Evolutionary conservation across 2,797 vertebrate species (phyloP).

Genomic region (Ptychadena robeensis): DNA sequence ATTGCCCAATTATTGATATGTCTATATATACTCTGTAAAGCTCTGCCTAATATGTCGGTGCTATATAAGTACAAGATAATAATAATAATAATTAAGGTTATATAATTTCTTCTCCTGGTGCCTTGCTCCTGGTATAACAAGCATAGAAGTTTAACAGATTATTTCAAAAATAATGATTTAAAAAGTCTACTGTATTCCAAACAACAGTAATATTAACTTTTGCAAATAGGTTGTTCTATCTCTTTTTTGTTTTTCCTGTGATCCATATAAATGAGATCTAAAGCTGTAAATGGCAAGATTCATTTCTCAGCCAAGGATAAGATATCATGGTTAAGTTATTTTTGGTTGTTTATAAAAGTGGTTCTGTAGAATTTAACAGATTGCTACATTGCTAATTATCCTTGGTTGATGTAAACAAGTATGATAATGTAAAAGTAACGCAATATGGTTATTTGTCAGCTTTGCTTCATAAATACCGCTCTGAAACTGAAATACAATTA

Average conservation of each 20-base stretch:
- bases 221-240: neutral
- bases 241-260: neutral
- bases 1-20: no score
- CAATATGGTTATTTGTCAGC: conserved; percentile 16
- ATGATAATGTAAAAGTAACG: conserved; percentile 1
- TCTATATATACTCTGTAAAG: no score
- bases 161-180: no score
- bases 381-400: conserved; percentile 17
- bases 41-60: no score
- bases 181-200: neutral
- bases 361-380: conserved; percentile 26
- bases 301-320: neutral
- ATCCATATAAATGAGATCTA: neutral
- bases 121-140: no score
- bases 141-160: no score
- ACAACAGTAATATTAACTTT: neutral
- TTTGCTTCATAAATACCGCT: neutral
- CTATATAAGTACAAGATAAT: no score
- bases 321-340: neutral
- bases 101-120: no score
- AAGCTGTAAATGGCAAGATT: neutral
- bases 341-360: conserved; percentile 22
- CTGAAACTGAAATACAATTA: neutral
- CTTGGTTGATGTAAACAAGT: conserved; percentile 24
- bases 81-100: no score